Evolutionary conservation across 2,797 vertebrate species (phyloP), one percentile per base, ranked within the genome.

Genomic region (Crax fasciolata): DNA sequence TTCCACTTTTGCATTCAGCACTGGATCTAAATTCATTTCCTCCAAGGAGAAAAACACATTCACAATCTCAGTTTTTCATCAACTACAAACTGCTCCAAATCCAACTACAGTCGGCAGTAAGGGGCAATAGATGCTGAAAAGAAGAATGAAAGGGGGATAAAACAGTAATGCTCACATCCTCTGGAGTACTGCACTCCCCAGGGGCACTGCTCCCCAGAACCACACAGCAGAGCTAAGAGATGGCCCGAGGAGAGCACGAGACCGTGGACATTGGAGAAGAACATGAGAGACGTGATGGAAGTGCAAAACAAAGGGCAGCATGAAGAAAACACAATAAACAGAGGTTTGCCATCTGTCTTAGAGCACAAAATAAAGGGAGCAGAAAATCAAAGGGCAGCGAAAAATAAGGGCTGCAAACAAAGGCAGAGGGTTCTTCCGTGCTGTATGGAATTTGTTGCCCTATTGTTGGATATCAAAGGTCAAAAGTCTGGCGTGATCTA

Each of bases 221-320:
- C 43, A 38, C 0, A 0, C 0, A 5, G 54, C 18, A 49, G 75
- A 93, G 44, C 76, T 48, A 65, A 82, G 38, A 79, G 19, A n/a
- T n/a, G n/a, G n/a, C 5, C 61, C 48, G n/a, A 80, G n/a, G 6
- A 28, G 15, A 51, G 28, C 8, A 13, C 5, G 57, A 80, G 63
- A 70, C 39, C 25, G 2, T 9, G 27, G 20, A 41, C 2, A 27
- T 20, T 39, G 39, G 38, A 83, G 49, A 76, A 89, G 66, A 67
- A 49, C 3, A 25, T 10, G 15, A 74, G 32, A 67, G 6, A 63
- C 0, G 0, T 24, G 20, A 57, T n/a, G 30, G 75, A 87, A 91
- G 39, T 27, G 46, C 8, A 58, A 80, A 92, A 46, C 9, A 35
- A 63, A 80, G 58, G 41, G 59, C 38, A 62, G 61, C 27, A 21